Evolutionary conservation across 1,140 invertebrate species (phyloP).

Genomic region (Drosophila kurseongensis): DNA sequence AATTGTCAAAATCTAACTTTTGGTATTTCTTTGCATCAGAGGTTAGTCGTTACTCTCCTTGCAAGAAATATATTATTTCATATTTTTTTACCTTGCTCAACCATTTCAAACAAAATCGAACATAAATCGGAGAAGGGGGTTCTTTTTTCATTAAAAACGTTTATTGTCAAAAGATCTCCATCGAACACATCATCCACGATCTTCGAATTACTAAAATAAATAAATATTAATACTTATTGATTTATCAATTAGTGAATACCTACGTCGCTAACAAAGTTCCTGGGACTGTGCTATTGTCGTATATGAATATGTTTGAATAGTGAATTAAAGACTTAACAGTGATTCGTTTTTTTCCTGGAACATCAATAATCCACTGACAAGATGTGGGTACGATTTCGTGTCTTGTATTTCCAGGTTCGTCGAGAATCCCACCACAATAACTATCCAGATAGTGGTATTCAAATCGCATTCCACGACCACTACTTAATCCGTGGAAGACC

Average conservation of each 20-base stretch:
- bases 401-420: constrained; percentile 17
- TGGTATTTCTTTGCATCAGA: too few relatives aligned
- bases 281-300: constrained; percentile 41
- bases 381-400: fast-evolving
- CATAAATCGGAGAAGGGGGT: too few relatives aligned
- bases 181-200: constrained; percentile 9
- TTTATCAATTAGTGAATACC: not conserved
- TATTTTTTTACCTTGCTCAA: constrained; percentile 9
- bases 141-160: fast-evolving
- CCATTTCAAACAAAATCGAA: not conserved
- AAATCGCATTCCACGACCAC: constrained; percentile 87
- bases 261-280: constrained; percentile 20
- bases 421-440: constrained; percentile 90
- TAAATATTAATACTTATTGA: not conserved
- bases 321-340: fast-evolving
- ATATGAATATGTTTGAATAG: not conserved
- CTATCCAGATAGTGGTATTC: constrained; percentile 21
- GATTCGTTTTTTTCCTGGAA: constrained; percentile 42
- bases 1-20: too few relatives aligned
- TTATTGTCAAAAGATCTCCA: constrained; percentile 45
- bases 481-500: constrained; percentile 87
- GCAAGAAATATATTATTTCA: too few relatives aligned
- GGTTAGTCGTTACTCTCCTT: too few relatives aligned
- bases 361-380: constrained; percentile 91
- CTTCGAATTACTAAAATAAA: not conserved